Evolutionary conservation across 2,113 vertebrate genomes (phyloP).

Genomic region (Sigmodon hispidus): DNA sequence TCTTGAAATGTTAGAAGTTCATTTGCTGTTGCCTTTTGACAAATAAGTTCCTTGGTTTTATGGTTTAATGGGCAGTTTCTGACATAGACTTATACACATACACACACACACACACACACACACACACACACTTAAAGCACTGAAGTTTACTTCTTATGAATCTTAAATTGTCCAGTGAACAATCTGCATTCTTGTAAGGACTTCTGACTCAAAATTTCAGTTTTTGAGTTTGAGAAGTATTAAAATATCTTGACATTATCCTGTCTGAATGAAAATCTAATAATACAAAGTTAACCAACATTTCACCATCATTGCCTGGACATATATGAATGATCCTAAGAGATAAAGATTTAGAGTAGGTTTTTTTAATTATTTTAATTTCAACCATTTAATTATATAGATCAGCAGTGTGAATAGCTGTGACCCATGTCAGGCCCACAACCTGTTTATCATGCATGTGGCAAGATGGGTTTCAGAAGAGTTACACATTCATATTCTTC

Average conservation of each 20-base stretch:
- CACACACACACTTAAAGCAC: neutral
- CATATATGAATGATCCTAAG: neutral
- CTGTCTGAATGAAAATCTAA: neutral
- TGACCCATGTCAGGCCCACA: neutral
- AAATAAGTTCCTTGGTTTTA: slow-evolving; percentile 24
- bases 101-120: neutral
- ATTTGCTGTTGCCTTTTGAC: slow-evolving; percentile 71
- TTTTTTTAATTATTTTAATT: neutral
- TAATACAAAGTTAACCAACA: neutral
- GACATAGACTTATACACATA: neutral
- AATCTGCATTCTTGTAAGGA: slow-evolving; percentile 13
- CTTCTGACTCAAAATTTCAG: neutral
- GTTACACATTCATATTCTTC: neutral
- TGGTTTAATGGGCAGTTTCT: slow-evolving; percentile 40
- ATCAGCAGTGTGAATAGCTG: neutral
- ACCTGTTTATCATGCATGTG: neutral
- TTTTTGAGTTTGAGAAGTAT: neutral
- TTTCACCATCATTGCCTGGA: neutral
- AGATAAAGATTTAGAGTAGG: neutral
- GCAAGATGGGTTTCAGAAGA: neutral
- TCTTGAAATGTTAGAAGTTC: neutral
- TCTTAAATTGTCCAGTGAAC: slow-evolving; percentile 61
- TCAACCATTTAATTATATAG: neutral
- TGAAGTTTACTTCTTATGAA: slow-evolving; percentile 46
- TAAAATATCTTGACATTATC: neutral